Conservation (phyloP, 2,888 invertebrate species). For the Nemapogon koenigi region DNA sequence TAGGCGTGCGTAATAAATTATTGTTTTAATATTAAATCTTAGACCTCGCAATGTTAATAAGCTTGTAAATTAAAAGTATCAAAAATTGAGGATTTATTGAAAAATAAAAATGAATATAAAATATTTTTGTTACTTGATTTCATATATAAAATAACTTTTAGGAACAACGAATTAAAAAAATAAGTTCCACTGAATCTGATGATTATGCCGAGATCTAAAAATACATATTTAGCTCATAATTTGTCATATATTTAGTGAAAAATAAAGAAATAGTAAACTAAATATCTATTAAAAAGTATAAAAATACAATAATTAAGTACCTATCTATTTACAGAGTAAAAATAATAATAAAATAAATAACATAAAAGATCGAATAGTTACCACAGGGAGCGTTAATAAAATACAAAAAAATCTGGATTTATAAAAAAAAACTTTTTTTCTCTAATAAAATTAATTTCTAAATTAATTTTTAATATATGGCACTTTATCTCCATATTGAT, state of each 20-base stretch:
- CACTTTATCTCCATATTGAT: constrained; percentile 9
- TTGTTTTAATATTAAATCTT: too few species aligned
- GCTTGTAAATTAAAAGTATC: too few species aligned
- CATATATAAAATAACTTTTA: too few species aligned
- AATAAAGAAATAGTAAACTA: constrained; percentile 11
- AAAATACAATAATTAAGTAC: too few species aligned
- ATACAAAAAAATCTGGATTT: constrained; percentile 11
- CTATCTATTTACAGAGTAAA: constrained; percentile 34
- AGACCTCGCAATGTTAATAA: too few species aligned
- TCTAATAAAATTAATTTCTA: background rate
- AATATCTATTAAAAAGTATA: constrained; percentile 13
- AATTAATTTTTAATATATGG: constrained; percentile 8
- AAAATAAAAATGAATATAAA: too few species aligned
- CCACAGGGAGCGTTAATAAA: background rate
- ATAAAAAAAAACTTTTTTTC: background rate
- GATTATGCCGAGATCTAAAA: too few species aligned
- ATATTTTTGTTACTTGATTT: too few species aligned
- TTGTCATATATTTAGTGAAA: background rate
- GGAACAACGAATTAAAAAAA: too few species aligned
- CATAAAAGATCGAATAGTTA: constrained; percentile 3
- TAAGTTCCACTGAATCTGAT: too few species aligned
- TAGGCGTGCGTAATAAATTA: too few species aligned
- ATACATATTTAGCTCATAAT: background rate
- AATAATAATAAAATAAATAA: constrained; percentile 21
- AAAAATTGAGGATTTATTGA: too few species aligned